phyloP scores from a whole-genome alignment of 53 echinoderm and acorn worm genomes.

The Echinometra lucunter region DNA sequence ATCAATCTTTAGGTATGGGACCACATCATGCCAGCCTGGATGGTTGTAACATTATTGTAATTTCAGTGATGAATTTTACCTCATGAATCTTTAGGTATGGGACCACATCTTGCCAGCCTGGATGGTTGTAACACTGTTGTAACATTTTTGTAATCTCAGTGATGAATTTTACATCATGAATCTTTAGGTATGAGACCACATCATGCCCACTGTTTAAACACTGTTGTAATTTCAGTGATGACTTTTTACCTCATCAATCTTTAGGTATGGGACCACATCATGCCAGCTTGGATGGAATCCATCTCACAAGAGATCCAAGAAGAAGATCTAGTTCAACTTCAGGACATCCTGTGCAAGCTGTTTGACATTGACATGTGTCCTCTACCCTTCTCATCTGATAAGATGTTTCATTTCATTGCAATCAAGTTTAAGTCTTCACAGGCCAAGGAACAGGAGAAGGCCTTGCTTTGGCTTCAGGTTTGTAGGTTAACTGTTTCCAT shows the following conservation, averaged over 20 bases:
- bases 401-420: conserved; percentile 93
- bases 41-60: too few relatives aligned
- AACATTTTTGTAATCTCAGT: too few relatives aligned
- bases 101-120: too few relatives aligned
- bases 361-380: conserved; percentile 94
- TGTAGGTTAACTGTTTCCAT: background rate
- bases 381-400: conserved; percentile 92
- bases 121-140: too few relatives aligned
- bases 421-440: conserved; percentile 88
- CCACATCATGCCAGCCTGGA: too few relatives aligned
- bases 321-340: conserved; percentile 89
- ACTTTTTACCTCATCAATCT: conserved; percentile 74
- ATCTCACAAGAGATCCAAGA: conserved; percentile 89
- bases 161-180: too few relatives aligned
- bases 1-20: too few relatives aligned
- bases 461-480: conserved; percentile 97
- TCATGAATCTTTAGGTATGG: background rate
- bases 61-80: too few relatives aligned
- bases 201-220: background rate
- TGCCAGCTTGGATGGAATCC: conserved; percentile 98
- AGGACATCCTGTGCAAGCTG: conserved; percentile 90
- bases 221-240: background rate
- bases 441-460: conserved; percentile 88
- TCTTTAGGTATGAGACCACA: conserved; percentile 67
- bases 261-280: conserved; percentile 98